Conservation (phyloP, 2,888 invertebrate genomes). For the Ophonus ardosiacus region DNA sequence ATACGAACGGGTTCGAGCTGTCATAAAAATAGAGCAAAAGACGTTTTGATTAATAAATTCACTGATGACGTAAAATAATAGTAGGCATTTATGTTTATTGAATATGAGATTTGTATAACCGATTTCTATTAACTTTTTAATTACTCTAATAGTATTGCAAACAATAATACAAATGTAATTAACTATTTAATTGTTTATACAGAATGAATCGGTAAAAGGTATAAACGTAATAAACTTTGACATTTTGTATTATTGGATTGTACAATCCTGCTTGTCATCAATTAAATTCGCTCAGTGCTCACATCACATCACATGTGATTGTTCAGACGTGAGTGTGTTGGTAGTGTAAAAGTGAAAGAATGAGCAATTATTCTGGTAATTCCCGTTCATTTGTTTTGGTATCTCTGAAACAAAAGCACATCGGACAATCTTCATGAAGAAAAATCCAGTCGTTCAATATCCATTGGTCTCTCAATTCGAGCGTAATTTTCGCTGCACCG, state of each 20-base stretch:
- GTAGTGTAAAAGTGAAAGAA: neutral
- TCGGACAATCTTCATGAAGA: conserved; percentile 39
- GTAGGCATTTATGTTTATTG: too few species aligned
- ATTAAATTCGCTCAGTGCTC: neutral
- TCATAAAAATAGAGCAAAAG: too few species aligned
- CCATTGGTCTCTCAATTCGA: conserved; percentile 48
- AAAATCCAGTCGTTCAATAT: conserved; percentile 50
- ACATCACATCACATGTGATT: neutral
- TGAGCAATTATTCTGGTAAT: conserved; percentile 18
- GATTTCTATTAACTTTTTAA: too few species aligned
- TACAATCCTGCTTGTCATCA: neutral
- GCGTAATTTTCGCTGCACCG: conserved; percentile 47
- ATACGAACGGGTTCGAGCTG: too few species aligned
- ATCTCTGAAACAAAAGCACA: conserved; percentile 30
- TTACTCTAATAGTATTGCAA: too few species aligned
- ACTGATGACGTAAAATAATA: too few species aligned
- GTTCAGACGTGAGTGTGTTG: neutral
- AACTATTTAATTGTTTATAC: too few species aligned
- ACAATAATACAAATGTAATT: too few species aligned
- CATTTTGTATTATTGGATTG: neutral
- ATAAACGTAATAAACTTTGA: neutral
- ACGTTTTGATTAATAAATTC: too few species aligned
- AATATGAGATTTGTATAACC: too few species aligned
- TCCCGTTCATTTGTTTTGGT: conserved; percentile 33
- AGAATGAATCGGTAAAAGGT: neutral